Evolutionary conservation across 2,888 invertebrate species (phyloP), one percentile per base, ranked within the genome.

Genomic region (Anticlea derivata): DNA sequence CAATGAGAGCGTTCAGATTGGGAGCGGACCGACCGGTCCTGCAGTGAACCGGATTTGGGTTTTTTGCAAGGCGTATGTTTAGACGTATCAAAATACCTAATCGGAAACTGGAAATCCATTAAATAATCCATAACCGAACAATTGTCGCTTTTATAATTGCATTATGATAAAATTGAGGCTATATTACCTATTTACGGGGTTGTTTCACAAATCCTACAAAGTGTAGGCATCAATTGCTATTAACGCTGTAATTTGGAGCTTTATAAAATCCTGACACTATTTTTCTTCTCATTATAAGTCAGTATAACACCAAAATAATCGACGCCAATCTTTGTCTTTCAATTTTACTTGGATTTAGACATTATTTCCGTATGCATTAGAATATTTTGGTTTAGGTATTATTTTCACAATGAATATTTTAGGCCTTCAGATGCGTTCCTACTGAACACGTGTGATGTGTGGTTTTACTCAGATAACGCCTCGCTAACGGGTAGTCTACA

Each of bases 11-110:
- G 23, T 35, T 17, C 22, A 34, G 50, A 44, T 48, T 39, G 43
- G 33, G 44, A 44, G 48, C 38, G 38, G 39, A 7, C 8, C 23
- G 24, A 39, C 48, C 48, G 48, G 48, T 53, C 48, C 13, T 23
- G 12, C 38, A 29, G 31, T 2, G 6, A 12, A 48, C 53, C 44
- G 53, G 53, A 48, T 53, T 33, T 5, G 23, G 37, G 31, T 47
- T 46, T 51, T 52, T 52, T 43, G 52, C 52, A 53, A 29, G 8
- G 8, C 30, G 20, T 8, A 12, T 44, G 44, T 48, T 33, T 33
- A 43, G n/a, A 26, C 13, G 37, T 22, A 23, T 31, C 37, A 30
- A 24, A 43, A 49, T 30, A 37, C 37, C 41, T 43, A 31, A 46
- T 27, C 11, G 11, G 6, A 40, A 23, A 11, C 8, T 23, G 26